Base-by-base conservation (phyloP, 2,797 vertebrate species). In the Vireo griseus region DNA sequence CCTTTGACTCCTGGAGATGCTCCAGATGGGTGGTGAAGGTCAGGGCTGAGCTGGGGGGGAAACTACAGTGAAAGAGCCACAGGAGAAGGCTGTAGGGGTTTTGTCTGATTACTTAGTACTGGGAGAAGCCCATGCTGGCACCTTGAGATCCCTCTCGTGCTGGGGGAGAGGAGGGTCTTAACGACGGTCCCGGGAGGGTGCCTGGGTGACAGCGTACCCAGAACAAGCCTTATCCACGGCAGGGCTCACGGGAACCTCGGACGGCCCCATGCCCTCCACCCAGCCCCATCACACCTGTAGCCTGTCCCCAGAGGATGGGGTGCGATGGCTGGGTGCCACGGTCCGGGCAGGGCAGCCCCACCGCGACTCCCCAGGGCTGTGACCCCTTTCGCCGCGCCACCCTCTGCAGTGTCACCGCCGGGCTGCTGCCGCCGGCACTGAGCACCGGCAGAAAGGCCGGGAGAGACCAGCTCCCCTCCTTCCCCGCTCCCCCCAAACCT, bases 251-350 rank as follows among this genome's bases (percentile, higher is more conserved):
- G 4, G 21, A 73, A 35, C 50, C 33, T 28, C 31, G 0, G 26
- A 16, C 6, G 1, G 40, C 14, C 1, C 20, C 55, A 7, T 3
- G n/a, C 13, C 31, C 14, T 5, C 13, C 74, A 4, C 20, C 12
- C 31, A 44, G 45, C 50, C 66, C 66, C 13, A 9, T 22, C 63
- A 5, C 63, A 37, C 28, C 29, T 8, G 52, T 5, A 37, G 17
- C 48, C 48, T 3, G 2, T 5, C n/a, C 67, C 58, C 44, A 68
- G 59, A 26, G 79, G 26, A 54, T 0, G 37, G 29, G 50, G 8
- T 37, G 42, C 21, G 0, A 6, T 5, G 54, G 10, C 42, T 2
- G 40, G 11, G 13, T 17, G 69, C n/a, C 37, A 2, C 0, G 19
- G 8, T 15, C 45, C 42, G 39, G 31, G 3, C 48, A 15, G 42